phyloP scores from a whole-genome alignment of 2,888 invertebrate genomes.

The Polydrusus cervinus region DNA sequence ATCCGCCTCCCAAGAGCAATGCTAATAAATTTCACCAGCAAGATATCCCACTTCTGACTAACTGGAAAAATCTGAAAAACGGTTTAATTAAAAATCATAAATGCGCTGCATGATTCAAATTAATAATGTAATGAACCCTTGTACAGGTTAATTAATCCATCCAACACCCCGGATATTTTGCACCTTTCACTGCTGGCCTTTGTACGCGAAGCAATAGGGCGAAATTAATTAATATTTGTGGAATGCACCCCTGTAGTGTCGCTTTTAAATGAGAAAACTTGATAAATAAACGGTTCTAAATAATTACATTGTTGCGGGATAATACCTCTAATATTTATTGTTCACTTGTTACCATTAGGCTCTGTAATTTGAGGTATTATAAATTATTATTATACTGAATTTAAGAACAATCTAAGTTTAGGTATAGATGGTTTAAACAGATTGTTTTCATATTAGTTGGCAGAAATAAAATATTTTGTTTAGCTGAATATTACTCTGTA shows the following conservation, averaged over 20 bases:
- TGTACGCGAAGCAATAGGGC: slow-evolving; percentile 45
- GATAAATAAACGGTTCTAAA: slow-evolving; percentile 42
- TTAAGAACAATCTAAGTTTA: not conserved
- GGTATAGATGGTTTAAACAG: too few relatives aligned
- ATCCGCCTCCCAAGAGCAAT: slow-evolving; percentile 17
- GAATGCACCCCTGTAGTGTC: slow-evolving; percentile 47
- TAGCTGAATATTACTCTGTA: too few relatives aligned
- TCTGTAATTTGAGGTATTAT: slow-evolving; percentile 18
- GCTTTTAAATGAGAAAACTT: slow-evolving; percentile 46
- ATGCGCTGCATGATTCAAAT: slow-evolving; percentile 53
- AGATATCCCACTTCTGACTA: slow-evolving; percentile 36
- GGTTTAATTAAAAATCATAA: slow-evolving; percentile 54
- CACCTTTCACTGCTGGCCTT: slow-evolving; percentile 51
- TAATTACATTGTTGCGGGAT: slow-evolving; percentile 42
- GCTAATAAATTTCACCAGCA: slow-evolving; percentile 45
- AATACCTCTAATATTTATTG: slow-evolving; percentile 13
- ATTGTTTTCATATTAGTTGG: too few relatives aligned
- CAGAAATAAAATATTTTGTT: too few relatives aligned
- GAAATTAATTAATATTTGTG: slow-evolving; percentile 54
- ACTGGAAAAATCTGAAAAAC: slow-evolving; percentile 47
- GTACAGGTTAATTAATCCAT: slow-evolving; percentile 54
- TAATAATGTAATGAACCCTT: slow-evolving; percentile 56
- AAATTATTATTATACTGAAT: not conserved
- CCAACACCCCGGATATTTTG: slow-evolving; percentile 46
- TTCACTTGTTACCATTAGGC: slow-evolving; percentile 2